These are phyloP conservation scores for Papilio xuthus DNA, from an alignment of 1,140 invertebrate genomes.

Conservation along the genomic window DNA sequence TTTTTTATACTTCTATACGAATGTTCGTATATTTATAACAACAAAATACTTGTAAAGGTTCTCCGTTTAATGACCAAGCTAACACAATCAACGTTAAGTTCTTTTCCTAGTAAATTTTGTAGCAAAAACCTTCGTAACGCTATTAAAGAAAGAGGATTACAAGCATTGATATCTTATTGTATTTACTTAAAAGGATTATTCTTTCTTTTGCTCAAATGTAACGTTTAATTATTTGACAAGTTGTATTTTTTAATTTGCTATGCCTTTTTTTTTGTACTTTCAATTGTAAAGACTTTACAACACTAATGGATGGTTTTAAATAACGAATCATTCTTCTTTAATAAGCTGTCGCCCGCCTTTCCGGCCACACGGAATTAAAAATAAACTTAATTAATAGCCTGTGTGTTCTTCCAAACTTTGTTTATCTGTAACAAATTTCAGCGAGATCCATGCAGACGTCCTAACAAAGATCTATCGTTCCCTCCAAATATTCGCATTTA, in stretches of 20 bases:
- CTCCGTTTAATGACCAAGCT: neutral
- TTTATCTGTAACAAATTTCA: too few species aligned
- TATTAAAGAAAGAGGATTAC: neutral
- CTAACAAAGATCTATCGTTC: too few species aligned
- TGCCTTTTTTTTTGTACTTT: neutral
- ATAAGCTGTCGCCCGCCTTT: too few species aligned
- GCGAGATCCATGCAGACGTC: too few species aligned
- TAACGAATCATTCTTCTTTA: too few species aligned
- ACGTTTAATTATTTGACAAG: too few species aligned
- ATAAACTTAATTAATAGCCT: too few species aligned
- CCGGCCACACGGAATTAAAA: too few species aligned
- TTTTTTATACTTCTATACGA: too few species aligned
- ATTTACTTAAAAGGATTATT: neutral
- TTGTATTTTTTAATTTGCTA: too few species aligned
- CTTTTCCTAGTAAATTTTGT: neutral
- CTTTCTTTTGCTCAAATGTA: neutral
- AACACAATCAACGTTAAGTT: conserved; percentile 7
- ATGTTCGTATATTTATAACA: neutral
- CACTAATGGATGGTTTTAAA: too few species aligned
- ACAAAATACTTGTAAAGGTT: neutral
- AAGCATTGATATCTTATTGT: conserved; percentile 13
- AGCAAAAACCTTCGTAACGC: neutral
- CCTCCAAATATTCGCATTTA: neutral
- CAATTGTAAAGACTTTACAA: neutral
- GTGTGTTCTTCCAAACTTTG: too few species aligned